Conservation (phyloP, 2,113 vertebrate species). For the Python bivittatus region DNA sequence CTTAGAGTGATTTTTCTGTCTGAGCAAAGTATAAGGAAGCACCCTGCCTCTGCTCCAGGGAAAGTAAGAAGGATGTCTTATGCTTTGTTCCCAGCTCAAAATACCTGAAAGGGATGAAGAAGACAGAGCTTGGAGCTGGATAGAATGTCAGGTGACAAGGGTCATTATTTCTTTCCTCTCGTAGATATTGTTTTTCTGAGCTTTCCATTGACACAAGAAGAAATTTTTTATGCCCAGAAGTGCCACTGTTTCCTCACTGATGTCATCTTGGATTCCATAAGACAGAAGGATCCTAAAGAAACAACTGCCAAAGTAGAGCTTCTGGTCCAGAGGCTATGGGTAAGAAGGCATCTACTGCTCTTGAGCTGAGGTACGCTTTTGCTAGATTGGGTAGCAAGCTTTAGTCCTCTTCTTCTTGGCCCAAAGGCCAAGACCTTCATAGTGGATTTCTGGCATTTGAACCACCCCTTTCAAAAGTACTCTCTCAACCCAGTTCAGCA, state of each 20-base stretch:
- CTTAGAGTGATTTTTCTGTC: neutral
- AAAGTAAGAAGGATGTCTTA: neutral
- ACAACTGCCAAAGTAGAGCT: constrained; percentile 56
- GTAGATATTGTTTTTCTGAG: constrained; percentile 67
- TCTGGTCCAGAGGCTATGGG: constrained; percentile 67
- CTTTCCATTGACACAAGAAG: constrained; percentile 69
- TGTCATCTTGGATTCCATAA: constrained; percentile 70
- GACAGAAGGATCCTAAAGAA: constrained; percentile 65
- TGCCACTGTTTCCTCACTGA: constrained; percentile 71
- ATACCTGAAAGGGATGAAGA: neutral
- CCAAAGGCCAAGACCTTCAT: too few species aligned
- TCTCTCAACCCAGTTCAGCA: neutral
- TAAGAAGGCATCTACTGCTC: constrained; percentile 25
- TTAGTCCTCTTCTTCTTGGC: neutral
- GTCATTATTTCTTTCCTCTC: neutral
- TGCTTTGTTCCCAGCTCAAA: neutral
- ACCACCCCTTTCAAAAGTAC: neutral
- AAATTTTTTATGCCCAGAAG: constrained; percentile 71
- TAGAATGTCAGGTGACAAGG: neutral
- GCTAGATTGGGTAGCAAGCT: neutral
- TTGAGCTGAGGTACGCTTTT: accelerated
- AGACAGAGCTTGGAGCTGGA: neutral
- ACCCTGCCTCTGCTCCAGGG: neutral
- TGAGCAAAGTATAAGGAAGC: neutral
- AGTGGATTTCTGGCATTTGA: neutral